Evolutionary conservation across 2,888 invertebrate species (phyloP), one percentile per base, ranked within the genome.

Genomic region (Merodon equestris): DNA sequence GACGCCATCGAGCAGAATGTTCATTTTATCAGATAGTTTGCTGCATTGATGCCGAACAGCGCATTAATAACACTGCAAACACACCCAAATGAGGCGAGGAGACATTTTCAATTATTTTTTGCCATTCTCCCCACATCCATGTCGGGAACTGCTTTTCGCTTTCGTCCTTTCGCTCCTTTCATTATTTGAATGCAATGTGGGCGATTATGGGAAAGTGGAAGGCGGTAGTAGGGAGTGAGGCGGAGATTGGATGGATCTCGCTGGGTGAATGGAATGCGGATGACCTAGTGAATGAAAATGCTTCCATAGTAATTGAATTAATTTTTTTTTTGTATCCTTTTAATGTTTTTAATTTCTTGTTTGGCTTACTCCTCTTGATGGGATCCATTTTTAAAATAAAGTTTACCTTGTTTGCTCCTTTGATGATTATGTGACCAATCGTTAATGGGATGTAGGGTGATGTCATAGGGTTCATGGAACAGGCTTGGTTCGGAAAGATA

Each of bases 281-380:
- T 74, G 77, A 74, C 77, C 77, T 74, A 79, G 53, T 79, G 19
- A 63, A 53, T 67, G 27, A 58, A 64, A 67, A 74, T 73, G 56
- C 53, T 54, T 61, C 77, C 53, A 27, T 51, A 18, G 73, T 74
- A 70, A 74, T 81, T 76, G 71, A 79, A 76, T 81, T 74, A 74
- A 74, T 60, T 56, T 64, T 64, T 72, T 56, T 27, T 27, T 27
- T 27, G 27, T 58, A 45, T 67, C 45, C 40, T 53, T 54, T 48
- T 60, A 27, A 27, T 27, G 7, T 7, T 27, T 27, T 27, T 7
- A 7, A 4, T 27, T 2, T 7, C 7, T 27, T 27, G 27, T 67
- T 27, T 45, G 10, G 5, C 1, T 54, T 36, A 48, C 27, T 38
- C 10, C 18, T 18, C 38, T 58, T 18, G 51, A 48, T 38, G 42